Evolutionary conservation across 2,113 vertebrate species (phyloP), one percentile per base, ranked within the genome.

Genomic region (Trichomycterus rosablanca): DNA sequence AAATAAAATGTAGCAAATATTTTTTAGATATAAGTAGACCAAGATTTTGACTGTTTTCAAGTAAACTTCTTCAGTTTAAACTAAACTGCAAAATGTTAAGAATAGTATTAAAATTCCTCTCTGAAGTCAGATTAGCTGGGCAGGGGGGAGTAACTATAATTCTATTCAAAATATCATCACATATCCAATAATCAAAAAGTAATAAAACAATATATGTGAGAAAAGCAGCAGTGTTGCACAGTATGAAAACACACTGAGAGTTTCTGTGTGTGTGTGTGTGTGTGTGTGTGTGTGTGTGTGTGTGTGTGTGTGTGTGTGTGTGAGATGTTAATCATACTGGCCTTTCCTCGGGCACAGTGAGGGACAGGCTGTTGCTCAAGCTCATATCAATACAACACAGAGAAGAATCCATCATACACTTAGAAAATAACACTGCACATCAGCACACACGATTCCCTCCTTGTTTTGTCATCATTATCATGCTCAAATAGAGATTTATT

Each of bases 401-500:
- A 61, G 45, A 23, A 50, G 45, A 61, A 63, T 54, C 14, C 40
- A 58, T 20, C 48, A 42, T 26, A 49, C 55, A 61, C 57, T 52
- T 28, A 45, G 28, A 46, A 42, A 68, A 32, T 55, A 24, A 59
- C 9, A 67, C 26, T n/a, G 15, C n/a, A n/a, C 37, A 40, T 40
- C 37, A n/a, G n/a, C 14, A 40, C 37, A 40, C 19, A 26, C 48
- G 24, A 2, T 23, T 53, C 54, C 45, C 18, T 44, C 20, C n/a
- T 14, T 7, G 46, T 48, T 28, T 52, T 63, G 60, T 63, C 46
- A 61, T 67, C 37, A 26, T 10, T 34, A 23, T 59, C 48, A 54
- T 63, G 67, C 40, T 62, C 58, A 48, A 63, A 56, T 51, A 62
- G 40, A 39, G 51, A 52, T 42, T 37, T n/a, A 66, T 34, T 51